Percentiles rank a stretch among this genome's conserved stretches.
phyloP scores from a whole-genome alignment of 2,888 invertebrate species.

The Galerucella nymphaeae region DNA sequence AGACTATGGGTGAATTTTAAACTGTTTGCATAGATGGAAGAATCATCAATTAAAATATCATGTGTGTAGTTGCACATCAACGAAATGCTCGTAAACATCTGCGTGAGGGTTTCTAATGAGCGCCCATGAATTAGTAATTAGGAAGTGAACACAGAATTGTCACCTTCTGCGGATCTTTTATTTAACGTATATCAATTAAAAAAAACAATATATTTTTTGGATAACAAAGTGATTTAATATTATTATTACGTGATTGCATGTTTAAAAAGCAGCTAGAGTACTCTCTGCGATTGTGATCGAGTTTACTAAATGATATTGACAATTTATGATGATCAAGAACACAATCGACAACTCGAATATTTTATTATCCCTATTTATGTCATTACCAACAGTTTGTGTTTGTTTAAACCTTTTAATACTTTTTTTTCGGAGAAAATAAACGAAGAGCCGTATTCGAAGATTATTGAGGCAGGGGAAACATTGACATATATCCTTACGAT shows the following conservation, averaged over 20 bases:
- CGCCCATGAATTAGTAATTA: conserved; percentile 8
- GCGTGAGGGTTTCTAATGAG: conserved; percentile 13
- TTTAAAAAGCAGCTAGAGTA: neutral
- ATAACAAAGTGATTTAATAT: neutral
- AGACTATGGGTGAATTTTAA: conserved; percentile 18
- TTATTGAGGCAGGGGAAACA: too few relatives aligned
- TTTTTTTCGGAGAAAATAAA: too few relatives aligned
- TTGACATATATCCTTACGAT: too few relatives aligned
- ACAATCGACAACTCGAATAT: too few relatives aligned
- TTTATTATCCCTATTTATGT: too few relatives aligned
- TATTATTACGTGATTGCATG: neutral
- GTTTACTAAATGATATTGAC: too few relatives aligned
- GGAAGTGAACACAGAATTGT: neutral
- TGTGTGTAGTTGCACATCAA: conserved; percentile 20
- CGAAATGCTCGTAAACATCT: conserved; percentile 18
- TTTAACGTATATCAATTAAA: neutral
- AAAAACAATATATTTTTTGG: neutral
- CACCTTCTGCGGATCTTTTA: too few relatives aligned
- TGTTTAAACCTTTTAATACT: too few relatives aligned
- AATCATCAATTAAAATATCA: conserved; percentile 24
- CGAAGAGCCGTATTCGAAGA: too few relatives aligned
- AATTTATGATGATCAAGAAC: too few relatives aligned
- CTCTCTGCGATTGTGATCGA: too few relatives aligned
- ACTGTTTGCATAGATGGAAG: conserved; percentile 24
- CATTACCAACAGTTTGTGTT: too few relatives aligned